These are phyloP conservation scores for Schizopygopsis malacanthus DNA, from an alignment of 2,797 vertebrate genomes.

Conservation along the genomic window DNA sequence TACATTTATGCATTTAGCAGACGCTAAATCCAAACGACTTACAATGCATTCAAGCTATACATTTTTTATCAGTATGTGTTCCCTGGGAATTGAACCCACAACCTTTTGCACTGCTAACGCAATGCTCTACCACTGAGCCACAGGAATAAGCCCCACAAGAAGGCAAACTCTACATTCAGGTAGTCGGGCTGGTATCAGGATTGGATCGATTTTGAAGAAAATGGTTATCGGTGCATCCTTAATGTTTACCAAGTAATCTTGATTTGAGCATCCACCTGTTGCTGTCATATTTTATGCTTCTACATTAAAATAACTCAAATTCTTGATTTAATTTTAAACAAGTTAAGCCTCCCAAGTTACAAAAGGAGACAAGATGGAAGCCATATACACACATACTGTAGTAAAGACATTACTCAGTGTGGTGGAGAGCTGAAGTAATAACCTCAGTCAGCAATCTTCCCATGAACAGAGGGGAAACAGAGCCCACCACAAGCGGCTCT, in stretches of 20 bases:
- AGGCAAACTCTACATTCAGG: background rate
- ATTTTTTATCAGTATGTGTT: too few relatives aligned
- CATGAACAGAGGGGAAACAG: constrained; percentile 50
- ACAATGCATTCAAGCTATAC: too few relatives aligned
- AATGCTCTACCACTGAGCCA: too few relatives aligned
- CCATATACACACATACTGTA: background rate
- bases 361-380: background rate
- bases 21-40: too few relatives aligned
- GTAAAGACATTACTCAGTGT: constrained; percentile 61
- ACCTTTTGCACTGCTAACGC: too few relatives aligned
- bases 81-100: too few relatives aligned
- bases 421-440: constrained; percentile 52
- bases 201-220: background rate
- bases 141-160: background rate
- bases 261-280: constrained; percentile 7
- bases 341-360: background rate
- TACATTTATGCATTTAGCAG: too few relatives aligned
- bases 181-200: background rate
- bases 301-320: background rate
- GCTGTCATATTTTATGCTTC: background rate
- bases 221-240: background rate
- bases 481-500: constrained; percentile 41
- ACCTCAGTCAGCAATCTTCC: constrained; percentile 52
- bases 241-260: background rate
- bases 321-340: background rate